Evolutionary conservation across 2,113 vertebrate species (phyloP), one percentile per base, ranked within the genome.

Genomic region (Vulpes vulpes): DNA sequence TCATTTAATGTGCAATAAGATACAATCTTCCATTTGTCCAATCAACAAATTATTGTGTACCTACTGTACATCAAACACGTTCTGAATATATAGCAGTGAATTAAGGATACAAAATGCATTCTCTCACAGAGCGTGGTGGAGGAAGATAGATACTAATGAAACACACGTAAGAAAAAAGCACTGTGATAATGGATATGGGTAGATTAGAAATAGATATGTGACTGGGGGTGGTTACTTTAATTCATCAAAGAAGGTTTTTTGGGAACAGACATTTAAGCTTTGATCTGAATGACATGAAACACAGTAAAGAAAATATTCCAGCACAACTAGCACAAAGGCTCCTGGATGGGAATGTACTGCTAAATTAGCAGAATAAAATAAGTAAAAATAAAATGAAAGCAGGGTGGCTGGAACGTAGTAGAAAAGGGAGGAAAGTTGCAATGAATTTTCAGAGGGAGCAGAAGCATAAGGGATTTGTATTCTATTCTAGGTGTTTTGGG

Each of bases 201-300:
- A 96, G 20, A 71, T 82, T 81, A 81, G 71, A 88, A 81, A 67
- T 43, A 67, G 55, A 67, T 55, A 35, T 20, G 23, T 30, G 14
- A 89, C 64, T 85, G 15, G 7, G 8, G 19, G 12, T 51, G 11
- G 15, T 90, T 51, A 57, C 19, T 86, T 89, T 57, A 94, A 35
- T 60, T 89, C 32, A 87, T 94, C 59, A 93, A 51, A 86, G 79
- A 79, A 91, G 10, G 11, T 35, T 97, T 74, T 91, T 49, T 35
- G 32, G n/a, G 14, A 93, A 91, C 12, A 84, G 49, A 79, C 38
- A 43, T 89, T 84, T 93, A 82, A 76, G 16, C 38, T 67, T n/a
- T 67, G 2, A 85, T 85, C 65, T 94, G 20, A 94, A 67, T 80
- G 83, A 87, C 8, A 0, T 43, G 89, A 92, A 94, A 82, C 73